Base-by-base conservation (phyloP, 2,113 vertebrate species). In the Platycercus adscitus region DNA sequence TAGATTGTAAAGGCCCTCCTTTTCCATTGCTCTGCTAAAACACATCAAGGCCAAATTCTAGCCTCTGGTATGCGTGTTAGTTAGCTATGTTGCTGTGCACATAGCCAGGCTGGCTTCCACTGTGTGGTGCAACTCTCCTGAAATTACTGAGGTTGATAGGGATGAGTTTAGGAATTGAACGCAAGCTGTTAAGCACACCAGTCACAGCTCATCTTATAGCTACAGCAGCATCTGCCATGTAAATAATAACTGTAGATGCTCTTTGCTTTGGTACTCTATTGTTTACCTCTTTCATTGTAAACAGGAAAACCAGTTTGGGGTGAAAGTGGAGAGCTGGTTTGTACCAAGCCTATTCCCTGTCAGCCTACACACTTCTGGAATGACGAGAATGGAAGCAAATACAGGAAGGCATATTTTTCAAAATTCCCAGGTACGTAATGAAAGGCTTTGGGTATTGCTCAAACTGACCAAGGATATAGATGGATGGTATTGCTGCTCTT, bases 291-390 rank as follows among this genome's bases (percentile, higher is more conserved):
- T 55, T 43, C 19, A 93, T 82, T 79, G 10, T 19, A 2, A 28
- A 76, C 96, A 99, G 99, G 99, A 80, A 98, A 98, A 69, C 98
- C 98, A 2, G 98, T 99, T 2, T 99, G 99, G 99, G 99, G 99
- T 5, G 98, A 99, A 94, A 99, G 99, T 4, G 99, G 99, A 3
- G 99, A 99, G 98, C 98, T 99, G 89, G 99, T 99, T 79, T 99
- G 99, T 89, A 98, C 98, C 76, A 99, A 99, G 93, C 99, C 99
- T 2, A 96, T 99, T 37, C 99, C 99, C 55, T 99, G 99, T 80
- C 99, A 99, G 95, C 99, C 99, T 73, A 99, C 99, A 0, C 98
- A 99, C 96, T 99, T 99, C 98, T 99, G 99, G 99, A 99, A 99
- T 0, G 99, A 99, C 3, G 99, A 99, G 84, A 98, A 98, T 3